Conservation (phyloP, 2,888 invertebrate species). For the Eudemis profundana region DNA sequence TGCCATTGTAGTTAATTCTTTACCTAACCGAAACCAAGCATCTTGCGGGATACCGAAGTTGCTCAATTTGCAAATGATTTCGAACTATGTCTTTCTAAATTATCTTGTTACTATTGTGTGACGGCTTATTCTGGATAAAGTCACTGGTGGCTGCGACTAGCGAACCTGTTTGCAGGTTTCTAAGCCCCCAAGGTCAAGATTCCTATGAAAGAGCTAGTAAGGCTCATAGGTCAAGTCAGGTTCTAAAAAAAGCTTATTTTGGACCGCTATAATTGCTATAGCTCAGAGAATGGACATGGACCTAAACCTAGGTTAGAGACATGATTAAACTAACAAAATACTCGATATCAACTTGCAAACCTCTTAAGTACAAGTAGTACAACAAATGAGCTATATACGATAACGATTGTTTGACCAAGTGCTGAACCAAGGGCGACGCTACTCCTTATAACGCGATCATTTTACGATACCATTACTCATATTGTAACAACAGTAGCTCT, state of each 20-base stretch:
- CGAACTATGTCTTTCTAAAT: too few species aligned
- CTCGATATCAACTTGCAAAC: slow-evolving; percentile 15
- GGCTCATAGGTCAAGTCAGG: too few species aligned
- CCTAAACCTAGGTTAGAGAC: background rate
- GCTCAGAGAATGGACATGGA: background rate
- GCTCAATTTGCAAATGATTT: background rate
- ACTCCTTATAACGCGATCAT: slow-evolving; percentile 47
- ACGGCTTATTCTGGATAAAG: too few species aligned
- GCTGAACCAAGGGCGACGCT: slow-evolving; percentile 66
- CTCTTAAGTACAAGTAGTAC: slow-evolving; percentile 9
- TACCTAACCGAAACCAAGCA: background rate
- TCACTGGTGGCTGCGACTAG: too few species aligned
- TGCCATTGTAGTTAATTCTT: background rate
- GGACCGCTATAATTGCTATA: too few species aligned
- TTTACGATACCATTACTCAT: slow-evolving; percentile 46
- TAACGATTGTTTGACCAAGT: slow-evolving; percentile 73
- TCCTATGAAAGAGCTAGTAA: too few species aligned
- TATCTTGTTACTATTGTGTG: too few species aligned
- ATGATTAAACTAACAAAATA: background rate
- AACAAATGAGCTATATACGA: slow-evolving; percentile 63
- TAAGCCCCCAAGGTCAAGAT: too few species aligned
- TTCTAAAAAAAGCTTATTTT: too few species aligned
- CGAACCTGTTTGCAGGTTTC: too few species aligned
- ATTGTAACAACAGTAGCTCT: slow-evolving; percentile 45
- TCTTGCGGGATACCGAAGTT: background rate